phyloP scores from a whole-genome alignment of 2,888 invertebrate species.

The Uropetala carovei region DNA sequence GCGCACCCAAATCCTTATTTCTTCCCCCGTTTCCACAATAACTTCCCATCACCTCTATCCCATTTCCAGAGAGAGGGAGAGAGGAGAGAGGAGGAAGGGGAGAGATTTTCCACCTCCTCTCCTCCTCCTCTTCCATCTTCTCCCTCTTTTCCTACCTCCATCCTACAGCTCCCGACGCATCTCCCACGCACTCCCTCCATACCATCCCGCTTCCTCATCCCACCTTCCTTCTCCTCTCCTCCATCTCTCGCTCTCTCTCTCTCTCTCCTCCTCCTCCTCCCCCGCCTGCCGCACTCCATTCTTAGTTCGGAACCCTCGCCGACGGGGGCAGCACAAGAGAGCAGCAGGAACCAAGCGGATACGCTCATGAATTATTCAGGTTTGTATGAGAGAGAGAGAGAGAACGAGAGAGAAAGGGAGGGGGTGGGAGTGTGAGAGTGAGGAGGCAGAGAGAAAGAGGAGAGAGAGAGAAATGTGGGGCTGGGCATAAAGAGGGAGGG shows the following conservation, averaged over 20 bases:
- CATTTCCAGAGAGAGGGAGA: conserved; percentile 10
- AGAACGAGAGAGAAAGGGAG: too few species aligned
- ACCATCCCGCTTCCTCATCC: background rate
- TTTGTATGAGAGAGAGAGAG: conserved; percentile 5
- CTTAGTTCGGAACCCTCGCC: conserved; percentile 60
- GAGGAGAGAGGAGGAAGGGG: background rate
- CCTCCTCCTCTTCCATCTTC: background rate
- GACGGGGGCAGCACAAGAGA: conserved; percentile 63
- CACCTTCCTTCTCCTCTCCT: background rate
- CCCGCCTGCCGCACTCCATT: conserved; percentile 54
- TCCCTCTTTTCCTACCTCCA: background rate
- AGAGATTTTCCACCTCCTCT: conserved; percentile 17
- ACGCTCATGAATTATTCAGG: conserved; percentile 58
- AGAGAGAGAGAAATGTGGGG: background rate
- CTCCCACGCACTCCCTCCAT: conserved; percentile 36
- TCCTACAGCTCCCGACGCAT: background rate
- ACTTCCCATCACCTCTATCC: conserved; percentile 61
- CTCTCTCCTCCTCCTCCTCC: background rate
- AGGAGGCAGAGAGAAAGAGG: background rate
- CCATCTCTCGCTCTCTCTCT: background rate
- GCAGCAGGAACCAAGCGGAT: conserved; percentile 61
- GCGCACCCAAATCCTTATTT: conserved; percentile 61
- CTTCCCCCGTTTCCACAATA: conserved; percentile 56
- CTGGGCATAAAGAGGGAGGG: background rate
- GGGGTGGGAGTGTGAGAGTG: background rate